These are phyloP conservation scores for Microtus pennsylvanicus DNA, from an alignment of 2,113 vertebrate genomes.

Conservation along the genomic window DNA sequence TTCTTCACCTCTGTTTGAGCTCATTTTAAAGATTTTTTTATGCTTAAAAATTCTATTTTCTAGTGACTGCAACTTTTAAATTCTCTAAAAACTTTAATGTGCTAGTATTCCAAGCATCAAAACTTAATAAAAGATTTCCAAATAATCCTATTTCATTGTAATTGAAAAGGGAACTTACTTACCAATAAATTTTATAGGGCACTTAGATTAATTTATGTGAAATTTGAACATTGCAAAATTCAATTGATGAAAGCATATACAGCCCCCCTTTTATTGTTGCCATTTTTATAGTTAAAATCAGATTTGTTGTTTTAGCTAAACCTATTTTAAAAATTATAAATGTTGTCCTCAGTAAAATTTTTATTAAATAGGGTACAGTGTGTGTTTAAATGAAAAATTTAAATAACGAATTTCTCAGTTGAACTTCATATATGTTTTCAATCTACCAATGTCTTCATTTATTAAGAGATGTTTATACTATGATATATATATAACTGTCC, in stretches of 20 bases:
- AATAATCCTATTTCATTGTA: background rate
- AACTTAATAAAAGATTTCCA: background rate
- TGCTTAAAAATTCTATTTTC: background rate
- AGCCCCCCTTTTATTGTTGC: background rate
- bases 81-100: background rate
- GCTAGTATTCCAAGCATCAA: background rate
- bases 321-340: conserved; percentile 11
- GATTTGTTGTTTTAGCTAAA: background rate
- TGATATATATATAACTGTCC: background rate
- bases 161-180: conserved; percentile 28
- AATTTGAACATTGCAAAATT: background rate
- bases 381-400: background rate
- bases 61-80: background rate
- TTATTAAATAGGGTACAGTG: background rate
- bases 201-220: background rate
- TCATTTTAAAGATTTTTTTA: background rate
- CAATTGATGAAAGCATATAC: background rate
- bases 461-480: background rate
- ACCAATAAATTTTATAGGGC: background rate
- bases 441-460: background rate
- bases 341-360: background rate
- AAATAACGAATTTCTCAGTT: background rate
- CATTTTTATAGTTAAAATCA: conserved; percentile 6
- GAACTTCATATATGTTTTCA: background rate
- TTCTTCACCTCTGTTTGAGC: background rate